phyloP scores from a whole-genome alignment of 2,113 vertebrate genomes.

The Callocephalon fimbriatum region DNA sequence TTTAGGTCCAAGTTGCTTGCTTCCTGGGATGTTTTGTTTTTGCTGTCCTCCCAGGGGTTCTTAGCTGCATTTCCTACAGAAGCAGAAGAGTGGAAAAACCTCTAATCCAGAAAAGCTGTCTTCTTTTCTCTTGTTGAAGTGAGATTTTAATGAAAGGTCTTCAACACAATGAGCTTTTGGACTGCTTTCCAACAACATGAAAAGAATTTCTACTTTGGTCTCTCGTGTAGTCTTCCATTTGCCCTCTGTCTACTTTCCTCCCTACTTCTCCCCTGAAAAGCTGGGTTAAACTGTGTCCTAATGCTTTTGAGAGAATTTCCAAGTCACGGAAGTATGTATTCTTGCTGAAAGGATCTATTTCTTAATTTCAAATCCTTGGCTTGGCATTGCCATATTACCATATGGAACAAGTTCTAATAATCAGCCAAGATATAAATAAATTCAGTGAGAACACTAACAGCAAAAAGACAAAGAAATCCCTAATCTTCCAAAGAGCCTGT shows the following conservation, averaged over 20 bases:
- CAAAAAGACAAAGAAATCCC: constrained; percentile 36
- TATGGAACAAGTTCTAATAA: constrained; percentile 69
- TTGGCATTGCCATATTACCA: constrained; percentile 65
- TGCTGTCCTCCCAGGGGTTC: background rate
- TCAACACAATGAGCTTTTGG: constrained; percentile 12
- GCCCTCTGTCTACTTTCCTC: background rate
- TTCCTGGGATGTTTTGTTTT: background rate
- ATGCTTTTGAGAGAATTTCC: background rate
- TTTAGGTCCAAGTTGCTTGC: background rate
- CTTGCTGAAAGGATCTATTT: constrained; percentile 31
- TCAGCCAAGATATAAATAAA: constrained; percentile 69
- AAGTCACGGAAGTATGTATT: background rate
- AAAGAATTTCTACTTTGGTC: background rate
- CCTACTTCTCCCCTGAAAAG: background rate
- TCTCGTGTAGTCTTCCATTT: background rate
- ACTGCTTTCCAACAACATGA: background rate
- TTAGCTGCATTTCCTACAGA: background rate
- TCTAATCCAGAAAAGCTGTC: constrained; percentile 45
- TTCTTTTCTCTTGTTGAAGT: background rate
- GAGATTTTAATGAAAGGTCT: background rate
- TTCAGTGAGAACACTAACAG: constrained; percentile 47
- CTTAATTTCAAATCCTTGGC: constrained; percentile 34
- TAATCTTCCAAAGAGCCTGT: constrained; percentile 15
- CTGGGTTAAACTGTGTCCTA: background rate
- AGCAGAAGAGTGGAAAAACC: constrained; percentile 5